Percentiles rank a stretch among this genome's conserved stretches.
These are phyloP conservation scores for Drosophila simulans DNA, from an alignment of 1,140 invertebrate genomes.

Conservation along the genomic window DNA sequence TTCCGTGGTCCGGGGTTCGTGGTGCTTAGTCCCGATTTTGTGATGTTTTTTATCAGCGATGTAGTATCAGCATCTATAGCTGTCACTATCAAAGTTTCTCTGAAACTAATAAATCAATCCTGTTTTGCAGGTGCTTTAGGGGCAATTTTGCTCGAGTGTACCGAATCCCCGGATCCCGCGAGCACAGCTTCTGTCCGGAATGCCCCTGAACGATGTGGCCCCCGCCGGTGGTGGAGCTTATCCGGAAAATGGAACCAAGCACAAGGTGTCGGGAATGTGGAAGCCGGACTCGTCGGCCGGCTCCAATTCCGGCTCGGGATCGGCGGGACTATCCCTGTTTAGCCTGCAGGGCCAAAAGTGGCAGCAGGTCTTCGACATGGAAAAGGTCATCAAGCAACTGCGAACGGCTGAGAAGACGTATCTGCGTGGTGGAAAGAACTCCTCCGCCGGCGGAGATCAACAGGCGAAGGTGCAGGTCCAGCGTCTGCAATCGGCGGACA, in stretches of 20 bases:
- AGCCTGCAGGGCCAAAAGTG: constrained; percentile 74
- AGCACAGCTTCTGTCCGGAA: constrained; percentile 18
- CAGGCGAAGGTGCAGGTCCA: constrained; percentile 65
- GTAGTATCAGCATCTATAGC: no score
- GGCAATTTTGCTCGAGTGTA: constrained; percentile 39
- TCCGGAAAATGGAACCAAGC: constrained; percentile 56
- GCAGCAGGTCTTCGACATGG: constrained; percentile 75
- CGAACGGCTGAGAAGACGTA: constrained; percentile 72
- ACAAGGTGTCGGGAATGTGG: constrained; percentile 35
- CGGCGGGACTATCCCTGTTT: constrained; percentile 35
- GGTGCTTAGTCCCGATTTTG: no score
- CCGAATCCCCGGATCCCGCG: constrained; percentile 15
- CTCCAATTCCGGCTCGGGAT: constrained; percentile 6
- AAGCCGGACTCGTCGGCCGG: constrained; percentile 22
- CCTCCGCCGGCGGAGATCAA: constrained; percentile 15
- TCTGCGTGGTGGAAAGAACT: constrained; percentile 53
- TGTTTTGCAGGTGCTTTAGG: constrained; percentile 34
- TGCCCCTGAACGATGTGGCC: constrained; percentile 69
- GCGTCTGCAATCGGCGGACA: constrained; percentile 68
- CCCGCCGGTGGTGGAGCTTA: constrained; percentile 44
- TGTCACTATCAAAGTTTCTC: neutral
- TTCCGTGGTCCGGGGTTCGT: no score
- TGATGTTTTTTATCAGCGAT: no score
- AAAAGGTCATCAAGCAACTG: constrained; percentile 77
- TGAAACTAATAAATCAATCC: neutral